Conservation (phyloP, 2,888 invertebrate species). For the Drepana falcataria region DNA sequence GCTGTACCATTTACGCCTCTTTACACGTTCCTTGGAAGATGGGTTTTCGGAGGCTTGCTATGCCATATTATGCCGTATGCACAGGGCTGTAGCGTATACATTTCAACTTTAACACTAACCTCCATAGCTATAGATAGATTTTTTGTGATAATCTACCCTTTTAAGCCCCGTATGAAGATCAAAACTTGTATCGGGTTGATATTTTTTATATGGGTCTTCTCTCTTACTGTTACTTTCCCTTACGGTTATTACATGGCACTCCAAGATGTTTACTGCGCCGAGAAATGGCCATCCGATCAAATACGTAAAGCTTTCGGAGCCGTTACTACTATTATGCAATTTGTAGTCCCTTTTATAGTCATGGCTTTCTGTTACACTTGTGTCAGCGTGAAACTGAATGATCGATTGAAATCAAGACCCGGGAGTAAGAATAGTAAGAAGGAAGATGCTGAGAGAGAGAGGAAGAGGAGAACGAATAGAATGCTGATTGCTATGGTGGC, state of each 20-base stretch:
- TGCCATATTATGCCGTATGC: slow-evolving; percentile 93
- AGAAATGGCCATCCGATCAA: slow-evolving; percentile 88
- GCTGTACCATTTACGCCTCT: slow-evolving; percentile 94
- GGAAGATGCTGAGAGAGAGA: slow-evolving; percentile 88
- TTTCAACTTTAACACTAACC: slow-evolving; percentile 92
- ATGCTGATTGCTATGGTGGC: slow-evolving; percentile 95
- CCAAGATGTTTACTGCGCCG: slow-evolving; percentile 80
- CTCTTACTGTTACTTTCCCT: slow-evolving; percentile 88
- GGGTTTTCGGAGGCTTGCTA: slow-evolving; percentile 90
- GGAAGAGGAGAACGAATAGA: slow-evolving; percentile 89
- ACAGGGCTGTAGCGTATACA: slow-evolving; percentile 92
- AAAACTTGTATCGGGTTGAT: slow-evolving; percentile 87
- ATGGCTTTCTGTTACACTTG: slow-evolving; percentile 92
- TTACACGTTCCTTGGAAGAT: slow-evolving; percentile 89
- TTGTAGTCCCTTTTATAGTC: slow-evolving; percentile 90
- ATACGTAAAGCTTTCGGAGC: slow-evolving; percentile 86
- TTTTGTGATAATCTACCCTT: slow-evolving; percentile 93
- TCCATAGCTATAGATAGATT: slow-evolving; percentile 96
- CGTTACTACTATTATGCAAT: slow-evolving; percentile 90
- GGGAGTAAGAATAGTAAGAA: slow-evolving; percentile 85
- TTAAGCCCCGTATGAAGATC: slow-evolving; percentile 89
- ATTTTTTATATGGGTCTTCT: slow-evolving; percentile 88
- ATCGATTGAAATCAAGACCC: slow-evolving; percentile 85
- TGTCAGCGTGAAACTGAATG: slow-evolving; percentile 87
- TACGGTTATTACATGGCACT: slow-evolving; percentile 89